These are phyloP conservation scores for Drosophila hamatofila DNA, from an alignment of 2,888 invertebrate genomes.

Conservation along the genomic window DNA sequence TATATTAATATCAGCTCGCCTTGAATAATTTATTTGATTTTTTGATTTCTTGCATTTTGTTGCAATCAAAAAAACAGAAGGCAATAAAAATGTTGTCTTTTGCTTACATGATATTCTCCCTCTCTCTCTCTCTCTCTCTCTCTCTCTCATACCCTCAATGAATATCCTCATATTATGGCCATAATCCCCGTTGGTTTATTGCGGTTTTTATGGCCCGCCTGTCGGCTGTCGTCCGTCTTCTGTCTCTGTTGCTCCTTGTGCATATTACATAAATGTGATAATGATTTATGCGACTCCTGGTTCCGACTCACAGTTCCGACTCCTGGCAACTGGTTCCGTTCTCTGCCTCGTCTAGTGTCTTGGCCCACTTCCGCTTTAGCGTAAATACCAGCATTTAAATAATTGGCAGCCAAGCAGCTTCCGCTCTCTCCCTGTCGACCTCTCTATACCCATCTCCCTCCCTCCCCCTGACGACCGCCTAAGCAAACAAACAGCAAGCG, in stretches of 20 bases:
- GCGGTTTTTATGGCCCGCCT: constrained; percentile 69
- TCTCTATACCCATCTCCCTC: background rate
- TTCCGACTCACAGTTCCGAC: constrained; percentile 17
- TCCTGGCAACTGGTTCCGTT: constrained; percentile 18
- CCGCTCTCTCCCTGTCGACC: constrained; percentile 47
- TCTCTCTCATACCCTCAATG: constrained; percentile 12
- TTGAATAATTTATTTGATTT: constrained; percentile 83
- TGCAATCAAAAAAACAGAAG: constrained; percentile 56
- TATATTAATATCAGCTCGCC: constrained; percentile 59
- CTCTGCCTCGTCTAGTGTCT: constrained; percentile 15
- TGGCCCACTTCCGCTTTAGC: constrained; percentile 76
- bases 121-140: background rate
- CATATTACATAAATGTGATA: constrained; percentile 79
- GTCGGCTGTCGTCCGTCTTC: constrained; percentile 21
- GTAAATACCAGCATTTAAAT: constrained; percentile 80
- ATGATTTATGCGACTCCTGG: constrained; percentile 67
- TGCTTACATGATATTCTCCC: constrained; percentile 24
- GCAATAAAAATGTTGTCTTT: constrained; percentile 63
- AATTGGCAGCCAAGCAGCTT: constrained; percentile 74
- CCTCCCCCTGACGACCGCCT: constrained; percentile 19
- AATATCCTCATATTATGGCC: constrained; percentile 72
- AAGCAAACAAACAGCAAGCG: constrained; percentile 65
- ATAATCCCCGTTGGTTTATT: constrained; percentile 79
- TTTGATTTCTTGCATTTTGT: constrained; percentile 73
- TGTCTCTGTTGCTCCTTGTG: constrained; percentile 42